Conservation (phyloP, 2,888 invertebrate species). For the Gymnocheta viridis region DNA sequence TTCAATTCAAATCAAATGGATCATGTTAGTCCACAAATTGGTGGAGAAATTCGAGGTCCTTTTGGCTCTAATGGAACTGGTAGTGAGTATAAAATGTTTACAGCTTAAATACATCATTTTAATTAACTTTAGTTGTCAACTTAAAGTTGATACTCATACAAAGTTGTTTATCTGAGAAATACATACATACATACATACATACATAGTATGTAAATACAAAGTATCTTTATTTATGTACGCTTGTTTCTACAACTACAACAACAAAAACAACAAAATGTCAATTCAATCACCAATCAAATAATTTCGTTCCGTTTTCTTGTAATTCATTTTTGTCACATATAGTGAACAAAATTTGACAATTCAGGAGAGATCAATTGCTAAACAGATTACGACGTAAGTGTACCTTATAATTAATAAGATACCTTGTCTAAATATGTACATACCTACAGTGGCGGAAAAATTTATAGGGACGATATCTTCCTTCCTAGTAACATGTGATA, state of each 20-base stretch:
- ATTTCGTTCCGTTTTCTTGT: too few relatives aligned
- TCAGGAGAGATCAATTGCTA: too few relatives aligned
- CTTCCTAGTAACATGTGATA: too few relatives aligned
- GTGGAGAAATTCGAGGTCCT: slow-evolving; percentile 78
- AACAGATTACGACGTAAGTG: too few relatives aligned
- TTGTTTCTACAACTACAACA: background rate
- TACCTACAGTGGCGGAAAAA: too few relatives aligned
- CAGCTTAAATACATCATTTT: background rate
- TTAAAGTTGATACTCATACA: background rate
- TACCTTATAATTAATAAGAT: too few relatives aligned
- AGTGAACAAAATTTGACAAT: too few relatives aligned
- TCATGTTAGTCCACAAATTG: slow-evolving; percentile 76
- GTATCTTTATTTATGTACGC: background rate
- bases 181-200: background rate
- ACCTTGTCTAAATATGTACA: too few relatives aligned
- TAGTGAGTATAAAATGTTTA: slow-evolving; percentile 76
- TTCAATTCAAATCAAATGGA: slow-evolving; percentile 78
- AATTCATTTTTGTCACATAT: too few relatives aligned
- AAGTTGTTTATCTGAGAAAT: slow-evolving; percentile 13
- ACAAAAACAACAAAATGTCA: too few relatives aligned
- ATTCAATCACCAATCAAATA: too few relatives aligned
- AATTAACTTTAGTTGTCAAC: background rate
- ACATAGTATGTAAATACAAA: background rate
- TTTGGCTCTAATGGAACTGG: slow-evolving; percentile 81
- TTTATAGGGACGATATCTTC: too few relatives aligned